Base-by-base conservation (phyloP, 2,113 vertebrate species). In the Atherinomorus stipes region DNA sequence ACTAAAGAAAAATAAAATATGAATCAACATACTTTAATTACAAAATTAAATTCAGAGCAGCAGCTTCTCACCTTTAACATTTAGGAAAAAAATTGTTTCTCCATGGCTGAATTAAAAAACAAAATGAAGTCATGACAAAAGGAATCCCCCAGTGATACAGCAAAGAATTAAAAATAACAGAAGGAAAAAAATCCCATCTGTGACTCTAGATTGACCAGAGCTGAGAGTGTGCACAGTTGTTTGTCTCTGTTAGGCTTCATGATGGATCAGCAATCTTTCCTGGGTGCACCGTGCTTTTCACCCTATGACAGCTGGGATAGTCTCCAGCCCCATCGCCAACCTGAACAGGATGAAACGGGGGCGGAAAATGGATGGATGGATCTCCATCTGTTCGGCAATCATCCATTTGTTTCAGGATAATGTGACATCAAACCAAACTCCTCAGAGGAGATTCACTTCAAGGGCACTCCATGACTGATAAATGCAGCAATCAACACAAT, bases 321-420 rank as follows among this genome's bases (percentile, higher is more conserved):
- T 8, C 44, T 47, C 44, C 44, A n/a, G 13, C 13, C 44, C 18
- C 19, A 9, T 19, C 9, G 4, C 18, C 6, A 47, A 18, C 19
- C 13, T 4, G 18, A n/a, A 47, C 44, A 47, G 18, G 44, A 47
- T 47, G 44, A 47, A 15, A 7, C 18, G 9, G 44, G 18, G 8
- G 19, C n/a, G n/a, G 44, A n/a, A 47, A 15, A 47, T 47, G 19
- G 18, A 47, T 47, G 13, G 18, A n/a, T 47, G 44, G 44, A 47
- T 68, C 78, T 81, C 67, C 74, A 74, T 73, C 70, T 56, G 45
- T 60, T 81, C 26, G 0, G 38, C 28, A 76, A 31, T 51, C 25
- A 40, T 56, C 15, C 11, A 11, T 9, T 71, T 49, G 52, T 45
- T 63, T 7, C 1, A 25, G 67, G 28, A 75, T 22, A 3, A 28